Evolutionary conservation across 2,888 invertebrate genomes (phyloP).

Genomic region (Molorchus minor): DNA sequence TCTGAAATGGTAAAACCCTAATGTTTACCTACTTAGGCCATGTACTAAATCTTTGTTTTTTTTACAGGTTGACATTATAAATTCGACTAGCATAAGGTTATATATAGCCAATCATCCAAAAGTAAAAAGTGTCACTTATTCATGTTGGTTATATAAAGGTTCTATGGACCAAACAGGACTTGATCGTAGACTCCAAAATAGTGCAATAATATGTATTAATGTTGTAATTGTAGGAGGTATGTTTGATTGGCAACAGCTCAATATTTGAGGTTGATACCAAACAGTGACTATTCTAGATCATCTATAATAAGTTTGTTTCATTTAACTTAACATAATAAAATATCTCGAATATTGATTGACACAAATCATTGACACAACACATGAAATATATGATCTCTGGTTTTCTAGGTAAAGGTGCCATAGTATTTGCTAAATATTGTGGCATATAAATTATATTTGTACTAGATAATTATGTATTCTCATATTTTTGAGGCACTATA

Average conservation of each 20-base stretch:
- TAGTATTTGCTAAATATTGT: too few species aligned
- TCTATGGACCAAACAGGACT: not conserved
- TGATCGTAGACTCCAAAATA: conserved; percentile 34
- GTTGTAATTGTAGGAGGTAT: conserved; percentile 68
- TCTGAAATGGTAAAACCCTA: conserved; percentile 55
- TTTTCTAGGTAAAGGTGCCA: too few species aligned
- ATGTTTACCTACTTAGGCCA: not conserved
- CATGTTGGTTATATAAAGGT: conserved; percentile 60
- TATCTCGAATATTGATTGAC: too few species aligned
- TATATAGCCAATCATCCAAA: conserved; percentile 67
- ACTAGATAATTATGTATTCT: too few species aligned
- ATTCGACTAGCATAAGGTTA: conserved; percentile 71
- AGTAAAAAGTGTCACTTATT: conserved; percentile 64
- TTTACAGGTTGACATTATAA: conserved; percentile 65
- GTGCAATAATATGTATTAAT: conserved; percentile 66
- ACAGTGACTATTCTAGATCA: too few species aligned
- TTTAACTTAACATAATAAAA: too few species aligned
- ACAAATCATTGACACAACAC: too few species aligned
- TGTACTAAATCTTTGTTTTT: not conserved
- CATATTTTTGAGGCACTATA: too few species aligned
- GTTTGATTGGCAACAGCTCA: conserved; percentile 54
- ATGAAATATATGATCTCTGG: too few species aligned
- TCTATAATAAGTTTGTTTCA: too few species aligned
- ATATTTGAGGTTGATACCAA: too few species aligned
- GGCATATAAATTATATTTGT: too few species aligned